These are phyloP conservation scores for Copidosoma aretas DNA, from an alignment of 2,888 invertebrate genomes.

Conservation along the genomic window DNA sequence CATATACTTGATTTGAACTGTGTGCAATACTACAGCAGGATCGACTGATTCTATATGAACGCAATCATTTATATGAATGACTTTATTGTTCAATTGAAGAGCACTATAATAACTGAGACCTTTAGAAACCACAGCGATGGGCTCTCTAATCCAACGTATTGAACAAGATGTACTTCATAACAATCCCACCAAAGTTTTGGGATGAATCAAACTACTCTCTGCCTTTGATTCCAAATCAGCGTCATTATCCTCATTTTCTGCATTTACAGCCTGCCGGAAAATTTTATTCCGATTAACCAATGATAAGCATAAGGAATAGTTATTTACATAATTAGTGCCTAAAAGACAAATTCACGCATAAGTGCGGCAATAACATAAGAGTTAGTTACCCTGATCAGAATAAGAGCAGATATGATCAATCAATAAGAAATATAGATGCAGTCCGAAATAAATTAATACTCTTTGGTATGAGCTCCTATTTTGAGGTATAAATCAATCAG, in stretches of 20 bases:
- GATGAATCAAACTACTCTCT: conserved; percentile 34
- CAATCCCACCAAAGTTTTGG: conserved; percentile 35
- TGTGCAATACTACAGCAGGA: conserved; percentile 70
- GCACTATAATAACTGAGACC: conserved; percentile 60
- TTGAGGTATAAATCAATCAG: no score
- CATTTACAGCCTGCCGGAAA: conserved; percentile 68
- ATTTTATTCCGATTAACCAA: background rate
- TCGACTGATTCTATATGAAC: conserved; percentile 77
- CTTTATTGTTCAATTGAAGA: conserved; percentile 62
- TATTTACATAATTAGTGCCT: background rate
- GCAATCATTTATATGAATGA: conserved; percentile 71
- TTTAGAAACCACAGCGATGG: conserved; percentile 66
- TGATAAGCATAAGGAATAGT: background rate
- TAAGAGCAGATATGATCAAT: no score
- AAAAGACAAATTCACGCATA: no score
- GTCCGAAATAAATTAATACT: no score
- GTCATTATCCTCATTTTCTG: conserved; percentile 70
- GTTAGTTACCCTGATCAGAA: no score
- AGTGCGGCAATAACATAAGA: no score
- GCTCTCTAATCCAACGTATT: conserved; percentile 70
- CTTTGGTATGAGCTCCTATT: no score
- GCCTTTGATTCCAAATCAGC: no score
- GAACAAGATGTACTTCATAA: conserved; percentile 62
- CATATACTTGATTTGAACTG: conserved; percentile 76
- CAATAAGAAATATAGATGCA: no score